Evolutionary conservation across 2,113 vertebrate genomes (phyloP).

Genomic region (Talpa occidentalis): DNA sequence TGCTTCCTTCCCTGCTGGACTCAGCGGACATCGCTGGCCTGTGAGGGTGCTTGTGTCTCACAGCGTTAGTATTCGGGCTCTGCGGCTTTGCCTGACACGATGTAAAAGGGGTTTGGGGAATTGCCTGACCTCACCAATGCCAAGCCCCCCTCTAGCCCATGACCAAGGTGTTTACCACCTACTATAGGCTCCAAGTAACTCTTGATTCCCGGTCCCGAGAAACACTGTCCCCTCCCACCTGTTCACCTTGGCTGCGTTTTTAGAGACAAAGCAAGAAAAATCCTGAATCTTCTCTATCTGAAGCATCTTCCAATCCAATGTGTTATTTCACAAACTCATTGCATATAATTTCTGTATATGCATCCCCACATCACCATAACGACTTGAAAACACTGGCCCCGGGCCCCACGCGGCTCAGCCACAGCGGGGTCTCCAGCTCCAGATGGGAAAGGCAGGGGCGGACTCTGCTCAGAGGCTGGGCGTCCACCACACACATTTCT

Average conservation of each 20-base stretch:
- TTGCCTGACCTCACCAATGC: neutral
- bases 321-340: neutral
- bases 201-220: neutral
- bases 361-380: neutral
- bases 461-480: neutral
- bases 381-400: neutral
- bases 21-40: neutral
- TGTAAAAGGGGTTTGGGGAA: neutral
- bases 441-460: neutral
- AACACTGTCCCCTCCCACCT: neutral
- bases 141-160: neutral
- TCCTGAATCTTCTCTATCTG: neutral
- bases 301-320: neutral
- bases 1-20: neutral
- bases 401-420: neutral
- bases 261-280: neutral
- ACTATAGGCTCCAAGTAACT: neutral
- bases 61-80: neutral
- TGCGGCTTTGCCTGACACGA: neutral
- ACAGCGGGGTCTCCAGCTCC: neutral
- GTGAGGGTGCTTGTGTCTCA: too few relatives aligned
- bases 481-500: neutral
- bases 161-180: neutral
- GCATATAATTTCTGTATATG: neutral
- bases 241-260: neutral